Evolutionary conservation across 2,113 vertebrate genomes (phyloP).

Genomic region (Scolopax mira): DNA sequence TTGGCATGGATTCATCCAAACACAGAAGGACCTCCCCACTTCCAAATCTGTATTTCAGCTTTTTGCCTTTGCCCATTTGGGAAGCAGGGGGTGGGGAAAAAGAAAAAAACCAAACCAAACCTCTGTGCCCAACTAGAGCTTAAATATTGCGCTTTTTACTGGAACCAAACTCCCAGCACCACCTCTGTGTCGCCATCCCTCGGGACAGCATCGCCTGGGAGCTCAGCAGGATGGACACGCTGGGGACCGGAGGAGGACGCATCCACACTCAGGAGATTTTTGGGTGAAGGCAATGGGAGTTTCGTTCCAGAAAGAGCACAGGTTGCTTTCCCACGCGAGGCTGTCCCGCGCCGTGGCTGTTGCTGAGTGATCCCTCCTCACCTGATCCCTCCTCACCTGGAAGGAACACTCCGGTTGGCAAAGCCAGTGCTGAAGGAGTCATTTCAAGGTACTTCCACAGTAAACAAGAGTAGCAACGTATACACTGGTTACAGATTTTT

Average conservation of each 20-base stretch:
- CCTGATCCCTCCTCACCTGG: neutral
- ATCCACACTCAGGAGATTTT: neutral
- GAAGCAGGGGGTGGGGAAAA: neutral
- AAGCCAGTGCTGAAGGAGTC: neutral
- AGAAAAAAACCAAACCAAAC: accelerated
- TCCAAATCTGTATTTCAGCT: neutral
- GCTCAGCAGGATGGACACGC: neutral
- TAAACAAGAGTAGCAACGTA: neutral
- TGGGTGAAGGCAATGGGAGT: neutral
- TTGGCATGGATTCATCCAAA: neutral
- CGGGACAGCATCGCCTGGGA: accelerated
- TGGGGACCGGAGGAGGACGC: accelerated
- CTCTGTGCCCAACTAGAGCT: neutral
- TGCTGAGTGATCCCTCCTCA: neutral
- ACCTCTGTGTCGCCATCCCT: neutral
- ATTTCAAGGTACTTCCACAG: neutral
- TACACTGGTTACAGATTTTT: neutral
- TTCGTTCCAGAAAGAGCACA: neutral
- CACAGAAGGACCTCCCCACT: neutral
- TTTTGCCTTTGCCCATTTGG: neutral
- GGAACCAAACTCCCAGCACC: neutral
- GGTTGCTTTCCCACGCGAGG: neutral
- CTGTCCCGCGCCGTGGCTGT: accelerated
- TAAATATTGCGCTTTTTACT: neutral
- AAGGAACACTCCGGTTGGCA: neutral